Base-by-base conservation (phyloP, 2,113 vertebrate species). In the Tyto alba region DNA sequence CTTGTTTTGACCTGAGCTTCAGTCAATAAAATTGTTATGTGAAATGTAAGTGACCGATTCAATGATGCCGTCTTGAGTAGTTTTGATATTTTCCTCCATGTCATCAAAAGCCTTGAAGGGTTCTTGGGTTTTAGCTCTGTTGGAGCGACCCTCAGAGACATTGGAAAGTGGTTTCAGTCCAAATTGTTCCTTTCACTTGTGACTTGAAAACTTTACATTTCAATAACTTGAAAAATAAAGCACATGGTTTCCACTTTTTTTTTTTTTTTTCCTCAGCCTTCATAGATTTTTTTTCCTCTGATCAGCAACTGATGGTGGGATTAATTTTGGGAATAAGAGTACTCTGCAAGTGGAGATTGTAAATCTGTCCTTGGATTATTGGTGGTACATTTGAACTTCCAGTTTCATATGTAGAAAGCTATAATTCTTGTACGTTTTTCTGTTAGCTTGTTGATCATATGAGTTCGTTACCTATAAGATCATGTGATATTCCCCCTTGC, bases 261-360 rank as follows among this genome's bases (percentile, higher is more conserved):
- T 50, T 43, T 47, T 62, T 13, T 2, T 47, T 50, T 43, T 47
- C 57, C 12, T 81, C 13, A 45, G 17, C 9, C 3, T 66, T 80
- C 1, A 0, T 36, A 4, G 12, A 0, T 29, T 34, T 59, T 36
- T 13, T 34, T 36, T 40, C 13, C 17, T 88, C 8, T 55, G 8
- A n/a, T 57, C n/a, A 29, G 2, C 41, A 10, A 26, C 13, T 69
- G 14, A 7, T 67, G 32, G 23, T 48, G 23, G 32, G 40, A 27
- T 66, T 29, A 67, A 16, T 50, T 80, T 7, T 55, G 9, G 15
- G 13, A 59, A 50, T 45, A 52, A 7, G 7, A 38, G 12, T 26
- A 29, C 4, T 48, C 48, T 77, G 2, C 10, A 5, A 26, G 19
- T 16, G 16, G 2, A 14, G 16, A 32, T 48, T 32, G 19, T 43